Evolutionary conservation across 2,888 invertebrate genomes (phyloP).

Genomic region (Acronicta leporina): DNA sequence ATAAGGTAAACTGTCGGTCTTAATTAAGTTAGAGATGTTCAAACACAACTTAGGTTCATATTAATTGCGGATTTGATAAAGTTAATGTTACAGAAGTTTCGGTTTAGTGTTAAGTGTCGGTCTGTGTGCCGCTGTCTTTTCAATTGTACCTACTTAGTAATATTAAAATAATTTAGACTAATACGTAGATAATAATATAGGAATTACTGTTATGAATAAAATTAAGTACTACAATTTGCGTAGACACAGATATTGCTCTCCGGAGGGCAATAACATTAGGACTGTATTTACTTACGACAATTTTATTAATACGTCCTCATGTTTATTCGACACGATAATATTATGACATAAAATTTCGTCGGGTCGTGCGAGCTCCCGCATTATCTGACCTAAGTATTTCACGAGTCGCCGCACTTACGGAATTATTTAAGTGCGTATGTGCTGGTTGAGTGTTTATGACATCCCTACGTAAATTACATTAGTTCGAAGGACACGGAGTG

Average conservation of each 20-base stretch:
- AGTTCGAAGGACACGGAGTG: conserved; percentile 12
- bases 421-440: conserved; percentile 55
- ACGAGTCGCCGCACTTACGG: conserved; percentile 56
- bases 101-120: conserved; percentile 10
- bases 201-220: conserved; percentile 34
- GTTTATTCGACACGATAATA: conserved; percentile 62
- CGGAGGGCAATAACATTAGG: conserved; percentile 54
- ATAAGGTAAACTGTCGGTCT: conserved; percentile 85
- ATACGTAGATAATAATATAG: conserved; percentile 13
- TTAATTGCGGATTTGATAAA: conserved; percentile 66
- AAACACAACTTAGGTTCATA: conserved; percentile 71
- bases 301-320: conserved; percentile 55
- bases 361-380: conserved; percentile 18
- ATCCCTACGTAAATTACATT: conserved; percentile 30
- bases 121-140: conserved; percentile 23
- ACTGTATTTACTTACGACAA: conserved; percentile 54
- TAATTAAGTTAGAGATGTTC: conserved; percentile 82
- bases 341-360: conserved; percentile 63
- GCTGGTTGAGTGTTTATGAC: conserved; percentile 36
- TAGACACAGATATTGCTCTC: conserved; percentile 36
- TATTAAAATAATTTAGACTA: conserved; percentile 34
- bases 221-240: conserved; percentile 31
- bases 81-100: conserved; percentile 50
- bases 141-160: conserved; percentile 31
- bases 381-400: conserved; percentile 53